These are phyloP conservation scores for Amphipyra tragopoginis DNA, from an alignment of 2,888 invertebrate species.

Conservation along the genomic window DNA sequence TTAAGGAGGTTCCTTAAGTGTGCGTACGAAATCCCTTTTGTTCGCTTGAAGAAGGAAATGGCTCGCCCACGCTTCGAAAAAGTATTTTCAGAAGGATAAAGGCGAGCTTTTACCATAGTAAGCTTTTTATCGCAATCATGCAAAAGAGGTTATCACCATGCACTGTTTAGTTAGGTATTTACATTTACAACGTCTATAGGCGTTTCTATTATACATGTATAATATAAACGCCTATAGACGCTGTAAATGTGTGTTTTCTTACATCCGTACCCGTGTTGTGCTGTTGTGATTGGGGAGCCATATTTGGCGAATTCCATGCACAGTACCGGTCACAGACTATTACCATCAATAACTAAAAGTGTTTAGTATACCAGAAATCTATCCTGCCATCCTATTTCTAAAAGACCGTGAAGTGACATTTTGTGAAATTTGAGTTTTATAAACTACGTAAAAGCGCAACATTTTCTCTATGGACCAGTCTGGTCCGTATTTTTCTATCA, in stretches of 20 bases:
- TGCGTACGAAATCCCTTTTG: slow-evolving; percentile 41
- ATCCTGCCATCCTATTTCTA: too few relatives aligned
- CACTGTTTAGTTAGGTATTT: background rate
- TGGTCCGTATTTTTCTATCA: too few relatives aligned
- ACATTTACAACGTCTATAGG: too few relatives aligned
- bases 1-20: slow-evolving; percentile 40
- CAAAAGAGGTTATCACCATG: slow-evolving; percentile 16
- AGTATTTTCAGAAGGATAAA: slow-evolving; percentile 38
- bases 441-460: too few relatives aligned
- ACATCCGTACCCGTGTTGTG: slow-evolving; percentile 10
- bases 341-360: slow-evolving; percentile 16
- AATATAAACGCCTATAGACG: slow-evolving; percentile 7
- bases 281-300: slow-evolving; percentile 10
- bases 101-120: slow-evolving; percentile 23
- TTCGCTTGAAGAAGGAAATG: slow-evolving; percentile 49
- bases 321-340: slow-evolving; percentile 22
- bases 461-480: too few relatives aligned
- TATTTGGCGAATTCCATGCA: slow-evolving; percentile 19
- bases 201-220: too few relatives aligned
- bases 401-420: too few relatives aligned
- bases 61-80: slow-evolving; percentile 33
- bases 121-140: slow-evolving; percentile 31
- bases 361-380: too few relatives aligned
- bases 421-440: too few relatives aligned
- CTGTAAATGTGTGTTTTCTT: slow-evolving; percentile 19